Conservation (phyloP, 2,888 invertebrate species). For the Drosophila lutescens region DNA sequence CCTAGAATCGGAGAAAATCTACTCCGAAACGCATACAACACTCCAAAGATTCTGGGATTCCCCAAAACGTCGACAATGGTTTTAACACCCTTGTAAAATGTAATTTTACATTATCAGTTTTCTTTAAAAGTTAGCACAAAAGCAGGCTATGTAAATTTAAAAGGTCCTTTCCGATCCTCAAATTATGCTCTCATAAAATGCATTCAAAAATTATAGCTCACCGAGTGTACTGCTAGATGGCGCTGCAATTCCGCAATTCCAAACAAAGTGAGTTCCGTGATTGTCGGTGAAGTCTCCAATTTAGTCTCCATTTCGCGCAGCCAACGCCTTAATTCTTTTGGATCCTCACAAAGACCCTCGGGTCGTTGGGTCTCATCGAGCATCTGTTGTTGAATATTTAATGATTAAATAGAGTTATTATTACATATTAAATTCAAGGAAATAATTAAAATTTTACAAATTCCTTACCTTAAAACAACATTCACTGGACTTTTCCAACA, state of each 20-base stretch:
- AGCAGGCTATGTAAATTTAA: neutral
- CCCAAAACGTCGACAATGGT: too few relatives aligned
- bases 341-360: conserved; percentile 82
- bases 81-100: too few relatives aligned
- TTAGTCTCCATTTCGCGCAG: conserved; percentile 93
- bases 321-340: conserved; percentile 90
- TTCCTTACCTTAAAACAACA: conserved; percentile 80
- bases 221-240: conserved; percentile 93
- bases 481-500: conserved; percentile 70
- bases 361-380: conserved; percentile 78
- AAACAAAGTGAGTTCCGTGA: conserved; percentile 89
- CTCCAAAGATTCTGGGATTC: too few relatives aligned
- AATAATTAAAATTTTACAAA: too few relatives aligned
- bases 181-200: conserved; percentile 4
- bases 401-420: neutral
- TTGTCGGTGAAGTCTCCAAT: conserved; percentile 86
- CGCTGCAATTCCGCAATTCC: conserved; percentile 90
- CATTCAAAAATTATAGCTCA: too few relatives aligned
- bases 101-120: too few relatives aligned
- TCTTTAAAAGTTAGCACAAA: neutral
- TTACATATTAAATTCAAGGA: too few relatives aligned
- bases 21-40: too few relatives aligned
- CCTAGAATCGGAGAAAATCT: too few relatives aligned
- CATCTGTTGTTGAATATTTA: conserved; percentile 58
- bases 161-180: neutral